These are phyloP conservation scores for Toxonevra muliebris DNA, from an alignment of 2,888 invertebrate species.

Conservation along the genomic window DNA sequence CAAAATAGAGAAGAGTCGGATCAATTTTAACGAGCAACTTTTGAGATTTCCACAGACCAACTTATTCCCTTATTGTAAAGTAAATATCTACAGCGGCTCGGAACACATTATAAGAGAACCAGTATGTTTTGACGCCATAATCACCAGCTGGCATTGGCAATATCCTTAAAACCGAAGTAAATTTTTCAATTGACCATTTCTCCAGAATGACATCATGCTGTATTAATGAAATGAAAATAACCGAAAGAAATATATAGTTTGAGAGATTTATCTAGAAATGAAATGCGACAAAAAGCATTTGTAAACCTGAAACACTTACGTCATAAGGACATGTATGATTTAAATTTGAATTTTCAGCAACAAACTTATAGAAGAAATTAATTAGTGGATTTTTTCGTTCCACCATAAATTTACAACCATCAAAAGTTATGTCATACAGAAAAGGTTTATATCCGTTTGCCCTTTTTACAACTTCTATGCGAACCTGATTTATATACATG, in stretches of 20 bases:
- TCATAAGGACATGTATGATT: constrained; percentile 13
- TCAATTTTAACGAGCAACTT: too few species aligned
- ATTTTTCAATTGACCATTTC: background rate
- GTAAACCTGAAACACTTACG: background rate
- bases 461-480: background rate
- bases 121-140: background rate
- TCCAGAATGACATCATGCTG: constrained; percentile 7
- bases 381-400: background rate
- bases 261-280: too few species aligned
- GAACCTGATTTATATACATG: background rate
- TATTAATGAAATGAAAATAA: too few species aligned
- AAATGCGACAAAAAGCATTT: too few species aligned
- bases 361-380: background rate
- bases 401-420: constrained; percentile 4
- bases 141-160: background rate
- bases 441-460: constrained; percentile 9
- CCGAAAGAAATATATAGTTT: too few species aligned
- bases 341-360: background rate
- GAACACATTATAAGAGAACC: background rate
- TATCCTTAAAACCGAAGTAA: background rate
- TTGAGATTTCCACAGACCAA: background rate
- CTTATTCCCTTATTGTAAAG: background rate
- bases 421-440: background rate
- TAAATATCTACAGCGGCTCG: background rate
- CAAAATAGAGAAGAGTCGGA: too few species aligned